Conservation (phyloP, 2,113 vertebrate species). For the Aix galericulata region DNA sequence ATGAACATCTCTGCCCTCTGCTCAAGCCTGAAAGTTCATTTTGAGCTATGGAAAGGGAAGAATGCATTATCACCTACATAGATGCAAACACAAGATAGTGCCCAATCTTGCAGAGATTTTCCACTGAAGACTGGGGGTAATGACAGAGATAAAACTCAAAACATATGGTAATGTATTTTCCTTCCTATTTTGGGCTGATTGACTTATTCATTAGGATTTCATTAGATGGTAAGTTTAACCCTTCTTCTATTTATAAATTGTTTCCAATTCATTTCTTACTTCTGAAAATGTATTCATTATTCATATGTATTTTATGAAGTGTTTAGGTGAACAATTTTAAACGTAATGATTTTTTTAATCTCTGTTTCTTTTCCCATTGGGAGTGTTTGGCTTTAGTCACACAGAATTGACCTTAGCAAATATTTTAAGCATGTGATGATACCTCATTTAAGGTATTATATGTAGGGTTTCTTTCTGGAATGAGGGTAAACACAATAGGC, state of each 20-base stretch:
- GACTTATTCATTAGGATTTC: background rate
- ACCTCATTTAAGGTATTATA: background rate
- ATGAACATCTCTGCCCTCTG: background rate
- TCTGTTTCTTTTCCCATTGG: background rate
- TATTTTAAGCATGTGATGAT: background rate
- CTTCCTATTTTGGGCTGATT: background rate
- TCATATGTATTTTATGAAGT: background rate
- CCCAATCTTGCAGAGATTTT: background rate
- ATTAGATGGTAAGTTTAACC: background rate
- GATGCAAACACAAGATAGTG: background rate
- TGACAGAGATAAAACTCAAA: background rate
- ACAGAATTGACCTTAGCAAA: background rate
- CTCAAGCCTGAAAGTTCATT: background rate
- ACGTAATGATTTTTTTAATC: background rate
- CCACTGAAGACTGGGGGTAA: background rate
- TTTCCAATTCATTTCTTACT: background rate
- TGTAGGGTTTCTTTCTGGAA: background rate
- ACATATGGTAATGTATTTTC: background rate
- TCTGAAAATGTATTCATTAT: background rate
- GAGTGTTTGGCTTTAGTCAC: background rate
- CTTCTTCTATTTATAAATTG: background rate
- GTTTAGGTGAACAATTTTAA: background rate
- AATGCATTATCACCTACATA: background rate
- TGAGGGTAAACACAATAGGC: background rate
- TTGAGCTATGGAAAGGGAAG: background rate